phyloP scores from a whole-genome alignment of 2,797 vertebrate species.

The Amazonetta brasiliensis region DNA sequence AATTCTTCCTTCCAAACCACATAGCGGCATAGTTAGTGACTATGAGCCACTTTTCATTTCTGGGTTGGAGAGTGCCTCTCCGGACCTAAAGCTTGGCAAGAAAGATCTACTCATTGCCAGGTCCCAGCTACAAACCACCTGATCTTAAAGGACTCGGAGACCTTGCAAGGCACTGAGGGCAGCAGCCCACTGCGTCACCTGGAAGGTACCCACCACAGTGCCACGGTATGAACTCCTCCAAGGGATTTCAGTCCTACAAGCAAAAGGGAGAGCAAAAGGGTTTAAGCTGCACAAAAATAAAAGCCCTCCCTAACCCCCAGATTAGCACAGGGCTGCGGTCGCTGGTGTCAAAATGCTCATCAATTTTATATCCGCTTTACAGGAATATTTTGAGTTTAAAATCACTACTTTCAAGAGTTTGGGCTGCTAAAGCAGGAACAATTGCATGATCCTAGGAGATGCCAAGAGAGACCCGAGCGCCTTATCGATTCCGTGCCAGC shows the following conservation, averaged over 20 bases:
- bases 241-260: too few relatives aligned
- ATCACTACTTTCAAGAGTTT: not conserved
- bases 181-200: accelerated
- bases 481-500: not conserved
- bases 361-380: not conserved
- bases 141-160: not conserved
- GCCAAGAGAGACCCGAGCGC: not conserved
- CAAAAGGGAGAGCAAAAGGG: too few relatives aligned
- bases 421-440: not conserved
- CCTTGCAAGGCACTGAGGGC: not conserved
- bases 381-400: not conserved
- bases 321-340: too few relatives aligned
- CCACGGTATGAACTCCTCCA: not conserved
- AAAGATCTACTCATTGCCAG: not conserved
- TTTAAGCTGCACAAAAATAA: too few relatives aligned
- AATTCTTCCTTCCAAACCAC: not conserved
- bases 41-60: not conserved
- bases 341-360: too few relatives aligned
- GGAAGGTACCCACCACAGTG: not conserved
- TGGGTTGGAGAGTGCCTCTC: not conserved
- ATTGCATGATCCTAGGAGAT: not conserved
- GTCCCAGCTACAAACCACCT: not conserved
- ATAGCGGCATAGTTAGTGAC: not conserved
- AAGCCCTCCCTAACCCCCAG: too few relatives aligned
- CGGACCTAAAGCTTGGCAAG: not conserved